A percentile compares a stretch with the other conserved stretches of the same genome.
Evolutionary conservation across 2,113 vertebrate species (phyloP).

Genomic region (Eublepharis macularius): DNA sequence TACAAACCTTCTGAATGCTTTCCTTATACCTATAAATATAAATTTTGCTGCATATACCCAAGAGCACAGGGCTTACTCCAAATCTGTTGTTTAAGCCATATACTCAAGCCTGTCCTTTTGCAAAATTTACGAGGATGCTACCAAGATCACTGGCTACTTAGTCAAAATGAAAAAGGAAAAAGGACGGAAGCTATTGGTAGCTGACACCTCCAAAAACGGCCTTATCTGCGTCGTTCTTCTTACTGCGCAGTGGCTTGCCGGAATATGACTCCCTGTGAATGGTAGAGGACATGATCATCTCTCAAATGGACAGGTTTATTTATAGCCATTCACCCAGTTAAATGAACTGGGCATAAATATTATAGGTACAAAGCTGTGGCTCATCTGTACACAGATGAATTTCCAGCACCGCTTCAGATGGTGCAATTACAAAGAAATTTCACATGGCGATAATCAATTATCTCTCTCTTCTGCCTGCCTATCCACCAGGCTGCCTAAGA

Average conservation of each 20-base stretch:
- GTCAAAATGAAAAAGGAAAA: neutral
- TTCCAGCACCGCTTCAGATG: neutral
- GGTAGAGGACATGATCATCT: neutral
- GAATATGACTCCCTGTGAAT: neutral
- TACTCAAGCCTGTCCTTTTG: neutral
- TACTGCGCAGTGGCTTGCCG: neutral
- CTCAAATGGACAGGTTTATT: slow-evolving; percentile 19
- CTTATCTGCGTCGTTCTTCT: neutral
- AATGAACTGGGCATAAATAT: neutral
- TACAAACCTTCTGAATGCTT: neutral
- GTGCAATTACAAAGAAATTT: neutral
- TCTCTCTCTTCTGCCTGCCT: neutral
- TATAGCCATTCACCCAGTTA: neutral
- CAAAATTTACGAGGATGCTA: neutral
- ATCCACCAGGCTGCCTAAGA: neutral
- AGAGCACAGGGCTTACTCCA: neutral
- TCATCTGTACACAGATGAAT: neutral
- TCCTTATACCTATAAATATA: neutral
- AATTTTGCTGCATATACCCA: neutral
- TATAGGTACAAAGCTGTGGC: neutral
- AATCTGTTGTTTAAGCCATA: neutral
- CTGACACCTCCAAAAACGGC: neutral
- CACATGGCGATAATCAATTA: neutral
- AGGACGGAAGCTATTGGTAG: no score
- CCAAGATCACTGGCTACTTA: no score